Percentiles rank a stretch among this genome's conserved stretches.
Conservation (phyloP, 2,797 vertebrate species). For the Oceanodroma leucorhoa region DNA sequence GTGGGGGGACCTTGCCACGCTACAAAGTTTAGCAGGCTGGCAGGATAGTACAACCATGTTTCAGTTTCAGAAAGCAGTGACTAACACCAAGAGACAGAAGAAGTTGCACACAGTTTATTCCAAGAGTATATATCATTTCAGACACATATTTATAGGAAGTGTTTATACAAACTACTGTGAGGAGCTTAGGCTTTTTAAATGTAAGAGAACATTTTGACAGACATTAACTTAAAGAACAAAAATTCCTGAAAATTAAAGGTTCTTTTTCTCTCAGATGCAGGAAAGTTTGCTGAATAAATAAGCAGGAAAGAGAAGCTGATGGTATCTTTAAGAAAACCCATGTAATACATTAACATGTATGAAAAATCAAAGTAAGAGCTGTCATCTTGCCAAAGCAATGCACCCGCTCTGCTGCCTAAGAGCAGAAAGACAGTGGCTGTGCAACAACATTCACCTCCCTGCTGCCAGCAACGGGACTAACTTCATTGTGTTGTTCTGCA, state of each 20-base stretch:
- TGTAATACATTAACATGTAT: neutral
- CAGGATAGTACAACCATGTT: neutral
- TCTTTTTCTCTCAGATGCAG: neutral
- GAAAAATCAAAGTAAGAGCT: neutral
- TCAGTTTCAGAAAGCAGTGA: neutral
- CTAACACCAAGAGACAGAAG: neutral
- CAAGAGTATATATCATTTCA: neutral
- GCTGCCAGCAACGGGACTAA: neutral
- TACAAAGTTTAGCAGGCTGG: neutral
- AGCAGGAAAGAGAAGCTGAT: neutral
- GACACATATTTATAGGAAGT: neutral
- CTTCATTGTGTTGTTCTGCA: neutral
- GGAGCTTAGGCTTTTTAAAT: neutral
- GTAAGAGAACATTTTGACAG: slow-evolving; percentile 1
- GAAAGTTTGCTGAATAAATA: neutral
- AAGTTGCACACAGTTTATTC: neutral
- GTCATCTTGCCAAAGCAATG: slow-evolving; percentile 4
- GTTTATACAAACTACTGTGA: neutral
- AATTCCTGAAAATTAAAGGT: slow-evolving; percentile 28
- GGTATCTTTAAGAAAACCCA: neutral
- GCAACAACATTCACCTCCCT: neutral
- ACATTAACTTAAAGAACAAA: slow-evolving; percentile 1
- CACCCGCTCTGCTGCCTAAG: neutral
- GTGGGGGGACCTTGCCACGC: neutral
- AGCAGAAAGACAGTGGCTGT: slow-evolving; percentile 13